Percentiles rank a stretch among this genome's conserved stretches.
Evolutionary conservation across 2,113 vertebrate genomes (phyloP).

Genomic region (Aphyosemion australe): DNA sequence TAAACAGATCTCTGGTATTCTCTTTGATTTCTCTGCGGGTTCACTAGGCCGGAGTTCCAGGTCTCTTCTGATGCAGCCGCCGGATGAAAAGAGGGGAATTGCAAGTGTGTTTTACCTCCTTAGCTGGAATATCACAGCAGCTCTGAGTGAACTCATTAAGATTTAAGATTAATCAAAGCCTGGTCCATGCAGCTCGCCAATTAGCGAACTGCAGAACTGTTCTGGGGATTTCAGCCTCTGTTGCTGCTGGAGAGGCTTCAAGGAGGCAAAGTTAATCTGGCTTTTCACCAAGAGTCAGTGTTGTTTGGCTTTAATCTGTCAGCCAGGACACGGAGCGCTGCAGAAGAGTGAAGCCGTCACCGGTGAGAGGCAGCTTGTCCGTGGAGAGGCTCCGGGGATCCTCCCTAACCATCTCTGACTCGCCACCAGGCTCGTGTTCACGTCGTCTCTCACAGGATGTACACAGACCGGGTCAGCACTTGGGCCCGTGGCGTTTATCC

Average conservation of each 20-base stretch:
- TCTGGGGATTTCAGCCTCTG: slow-evolving; percentile 49
- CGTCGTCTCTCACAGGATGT: slow-evolving; percentile 43
- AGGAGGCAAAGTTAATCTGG: slow-evolving; percentile 64
- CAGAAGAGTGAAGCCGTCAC: slow-evolving; percentile 56
- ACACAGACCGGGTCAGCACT: slow-evolving; percentile 18
- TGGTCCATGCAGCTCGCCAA: slow-evolving; percentile 48
- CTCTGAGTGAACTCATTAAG: slow-evolving; percentile 62
- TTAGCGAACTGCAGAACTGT: slow-evolving; percentile 62
- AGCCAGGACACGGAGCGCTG: slow-evolving; percentile 47
- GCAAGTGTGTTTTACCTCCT: slow-evolving; percentile 55
- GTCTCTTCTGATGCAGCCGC: slow-evolving; percentile 52
- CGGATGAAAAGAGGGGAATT: slow-evolving; percentile 62
- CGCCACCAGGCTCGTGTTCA: slow-evolving; percentile 26
- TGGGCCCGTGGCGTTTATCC: slow-evolving; percentile 31
- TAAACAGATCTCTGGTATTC: slow-evolving; percentile 73
- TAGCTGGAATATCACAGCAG: slow-evolving; percentile 65
- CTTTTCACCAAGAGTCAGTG: slow-evolving; percentile 55
- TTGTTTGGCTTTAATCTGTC: slow-evolving; percentile 59
- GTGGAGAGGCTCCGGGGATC: background rate
- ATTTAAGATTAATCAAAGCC: slow-evolving; percentile 71
- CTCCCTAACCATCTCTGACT: slow-evolving; percentile 37
- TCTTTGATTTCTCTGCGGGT: slow-evolving; percentile 71
- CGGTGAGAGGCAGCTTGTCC: slow-evolving; percentile 31
- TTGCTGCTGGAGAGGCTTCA: slow-evolving; percentile 63
- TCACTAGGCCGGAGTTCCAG: slow-evolving; percentile 57